phyloP scores from a whole-genome alignment of 2,888 invertebrate genomes.

The Drosophila setosimentum region DNA sequence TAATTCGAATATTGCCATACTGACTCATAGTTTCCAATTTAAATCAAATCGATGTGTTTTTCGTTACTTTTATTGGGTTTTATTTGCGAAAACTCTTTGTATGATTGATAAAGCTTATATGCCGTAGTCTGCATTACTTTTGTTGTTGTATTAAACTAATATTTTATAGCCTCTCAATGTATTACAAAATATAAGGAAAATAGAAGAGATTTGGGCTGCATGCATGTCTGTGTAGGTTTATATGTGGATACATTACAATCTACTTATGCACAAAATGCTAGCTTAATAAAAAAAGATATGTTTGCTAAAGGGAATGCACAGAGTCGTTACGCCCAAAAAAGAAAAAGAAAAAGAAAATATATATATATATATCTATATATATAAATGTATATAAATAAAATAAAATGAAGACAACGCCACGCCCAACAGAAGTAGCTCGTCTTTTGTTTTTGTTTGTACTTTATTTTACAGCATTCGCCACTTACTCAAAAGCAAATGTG shows the following conservation, averaged over 20 bases:
- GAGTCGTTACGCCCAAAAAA: conserved; percentile 13
- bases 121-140: background rate
- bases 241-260: background rate
- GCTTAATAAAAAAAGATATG: background rate
- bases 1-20: background rate
- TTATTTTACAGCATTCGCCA: conserved; percentile 72
- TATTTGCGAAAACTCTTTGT: background rate
- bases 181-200: background rate
- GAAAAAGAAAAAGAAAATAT: background rate
- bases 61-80: background rate
- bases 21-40: background rate
- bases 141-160: background rate
- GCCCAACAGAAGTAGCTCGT: background rate
- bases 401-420: conserved; percentile 12
- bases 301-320: conserved; percentile 23
- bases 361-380: background rate
- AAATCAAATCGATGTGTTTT: background rate
- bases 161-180: background rate
- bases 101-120: background rate
- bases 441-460: conserved; percentile 31
- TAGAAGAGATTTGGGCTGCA: background rate
- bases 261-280: background rate
- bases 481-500: conserved; percentile 50
- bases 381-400: background rate
- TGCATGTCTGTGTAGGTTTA: background rate